A percentile compares a stretch with the other conserved stretches of the same genome.
Evolutionary conservation across 1,140 invertebrate species (phyloP).

Genomic region (Mylabris phalerata): DNA sequence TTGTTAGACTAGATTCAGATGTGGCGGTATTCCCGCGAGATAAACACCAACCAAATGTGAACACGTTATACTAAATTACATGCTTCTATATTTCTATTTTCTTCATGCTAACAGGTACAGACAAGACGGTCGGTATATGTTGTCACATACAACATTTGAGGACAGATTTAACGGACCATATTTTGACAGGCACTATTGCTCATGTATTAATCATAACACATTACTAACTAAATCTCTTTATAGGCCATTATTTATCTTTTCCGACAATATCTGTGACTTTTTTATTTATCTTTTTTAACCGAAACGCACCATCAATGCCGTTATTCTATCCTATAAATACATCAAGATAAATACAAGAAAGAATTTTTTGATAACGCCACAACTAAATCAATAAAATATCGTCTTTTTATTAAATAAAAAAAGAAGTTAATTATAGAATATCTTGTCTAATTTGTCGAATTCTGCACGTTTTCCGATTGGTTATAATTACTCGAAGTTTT

Average conservation of each 20-base stretch:
- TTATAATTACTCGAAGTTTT: too few relatives aligned
- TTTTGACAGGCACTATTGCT: conserved; percentile 18
- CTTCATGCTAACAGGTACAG: conserved; percentile 9
- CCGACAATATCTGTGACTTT: conserved; percentile 1
- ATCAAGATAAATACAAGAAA: too few relatives aligned
- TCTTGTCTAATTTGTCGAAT: too few relatives aligned
- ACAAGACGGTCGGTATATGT: not conserved
- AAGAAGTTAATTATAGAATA: too few relatives aligned
- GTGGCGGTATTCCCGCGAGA: conserved; percentile 14
- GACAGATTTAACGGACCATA: conserved; percentile 16
- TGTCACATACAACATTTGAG: conserved; percentile 3
- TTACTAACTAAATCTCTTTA: conserved; percentile 8
- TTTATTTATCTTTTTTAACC: not conserved
- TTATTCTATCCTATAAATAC: too few relatives aligned
- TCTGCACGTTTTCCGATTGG: too few relatives aligned
- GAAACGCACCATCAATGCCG: too few relatives aligned
- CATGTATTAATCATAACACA: conserved; percentile 16
- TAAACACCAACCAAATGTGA: conserved; percentile 16
- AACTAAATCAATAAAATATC: too few relatives aligned
- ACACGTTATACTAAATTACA: conserved; percentile 20
- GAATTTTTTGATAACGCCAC: too few relatives aligned
- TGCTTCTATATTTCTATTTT: conserved; percentile 15
- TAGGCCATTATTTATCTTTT: conserved; percentile 12
- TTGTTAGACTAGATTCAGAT: conserved; percentile 15
- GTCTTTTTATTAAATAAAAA: too few relatives aligned